Evolutionary conservation across 1,140 invertebrate species (phyloP).

Genomic region (Saccostrea echinata): DNA sequence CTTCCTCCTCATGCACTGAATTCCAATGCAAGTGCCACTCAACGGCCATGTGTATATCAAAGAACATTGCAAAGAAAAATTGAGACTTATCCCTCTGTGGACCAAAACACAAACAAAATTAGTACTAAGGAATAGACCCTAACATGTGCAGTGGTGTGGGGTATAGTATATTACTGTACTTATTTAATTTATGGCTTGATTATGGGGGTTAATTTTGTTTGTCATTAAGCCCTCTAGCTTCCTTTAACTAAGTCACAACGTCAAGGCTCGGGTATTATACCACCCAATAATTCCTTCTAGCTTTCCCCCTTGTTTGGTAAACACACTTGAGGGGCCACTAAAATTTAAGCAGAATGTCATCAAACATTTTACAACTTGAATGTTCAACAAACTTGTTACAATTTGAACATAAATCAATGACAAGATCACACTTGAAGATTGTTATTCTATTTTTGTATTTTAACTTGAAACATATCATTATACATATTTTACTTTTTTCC

Average conservation of each 20-base stretch:
- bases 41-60: slow-evolving; percentile 14
- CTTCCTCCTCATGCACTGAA: not conserved
- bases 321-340: not conserved
- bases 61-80: not conserved
- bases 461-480: not conserved
- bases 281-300: not conserved
- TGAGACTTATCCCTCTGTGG: not conserved
- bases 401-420: not conserved
- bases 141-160: not conserved
- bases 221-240: not conserved
- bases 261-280: not conserved
- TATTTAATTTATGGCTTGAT: not conserved
- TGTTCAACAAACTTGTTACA: slow-evolving; percentile 4
- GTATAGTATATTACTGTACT: not conserved
- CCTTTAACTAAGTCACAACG: not conserved
- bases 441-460: not conserved
- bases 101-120: not conserved
- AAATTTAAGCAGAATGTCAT: not conserved
- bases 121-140: not conserved
- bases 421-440: not conserved
- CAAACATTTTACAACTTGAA: slow-evolving; percentile 3
- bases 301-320: not conserved
- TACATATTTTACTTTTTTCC: no score
- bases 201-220: not conserved
- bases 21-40: not conserved